These are phyloP conservation scores for Bembecia ichneumoniformis DNA, from an alignment of 2,888 invertebrate genomes.

Conservation along the genomic window DNA sequence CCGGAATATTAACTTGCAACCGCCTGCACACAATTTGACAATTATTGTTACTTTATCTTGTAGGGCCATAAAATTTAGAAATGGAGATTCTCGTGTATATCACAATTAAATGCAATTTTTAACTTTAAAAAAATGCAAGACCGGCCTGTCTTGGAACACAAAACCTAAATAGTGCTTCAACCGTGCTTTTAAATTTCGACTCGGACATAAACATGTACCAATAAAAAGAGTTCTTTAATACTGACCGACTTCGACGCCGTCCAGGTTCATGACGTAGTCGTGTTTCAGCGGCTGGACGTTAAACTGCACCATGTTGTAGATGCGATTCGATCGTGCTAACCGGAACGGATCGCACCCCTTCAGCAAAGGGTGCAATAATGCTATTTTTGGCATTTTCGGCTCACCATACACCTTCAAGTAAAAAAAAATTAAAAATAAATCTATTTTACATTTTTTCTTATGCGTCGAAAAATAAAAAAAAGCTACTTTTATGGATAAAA, in stretches of 20 bases:
- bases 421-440: background rate
- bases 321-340: conserved; percentile 20
- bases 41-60: background rate
- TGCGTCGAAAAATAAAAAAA: background rate
- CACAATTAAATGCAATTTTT: no score
- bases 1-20: conserved; percentile 31
- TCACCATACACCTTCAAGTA: conserved; percentile 45
- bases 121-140: background rate
- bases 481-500: background rate
- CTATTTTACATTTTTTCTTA: background rate
- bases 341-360: conserved; percentile 12
- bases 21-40: conserved; percentile 18
- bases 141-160: no score
- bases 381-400: conserved; percentile 36
- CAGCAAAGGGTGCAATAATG: conserved; percentile 23
- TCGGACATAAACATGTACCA: no score
- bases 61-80: no score
- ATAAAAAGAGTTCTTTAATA: no score
- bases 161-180: no score
- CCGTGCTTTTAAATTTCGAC: no score
- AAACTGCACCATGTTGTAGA: conserved; percentile 35
- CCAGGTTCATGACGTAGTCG: conserved; percentile 22
- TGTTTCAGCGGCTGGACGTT: conserved; percentile 15
- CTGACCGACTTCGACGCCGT: conserved; percentile 19
- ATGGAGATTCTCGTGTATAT: no score